phyloP scores from a whole-genome alignment of 2,888 invertebrate genomes.

The Nemurella pictetii region DNA sequence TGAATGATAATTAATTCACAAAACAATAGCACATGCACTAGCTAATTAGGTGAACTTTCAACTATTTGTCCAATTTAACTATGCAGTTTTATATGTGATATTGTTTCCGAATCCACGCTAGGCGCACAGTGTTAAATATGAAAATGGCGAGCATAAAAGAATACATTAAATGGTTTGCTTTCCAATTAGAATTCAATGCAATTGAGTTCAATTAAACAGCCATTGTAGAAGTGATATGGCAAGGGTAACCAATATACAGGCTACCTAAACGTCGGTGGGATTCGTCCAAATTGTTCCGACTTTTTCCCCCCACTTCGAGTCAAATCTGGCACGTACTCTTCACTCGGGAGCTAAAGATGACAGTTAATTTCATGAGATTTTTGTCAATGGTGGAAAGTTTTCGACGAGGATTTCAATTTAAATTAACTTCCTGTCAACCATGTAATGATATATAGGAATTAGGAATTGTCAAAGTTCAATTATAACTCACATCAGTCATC shows the following conservation, averaged over 20 bases:
- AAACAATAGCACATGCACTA: constrained; percentile 9
- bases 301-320: neutral
- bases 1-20: constrained; percentile 41
- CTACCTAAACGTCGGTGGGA: neutral
- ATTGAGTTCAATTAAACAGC: neutral
- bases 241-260: neutral
- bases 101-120: neutral
- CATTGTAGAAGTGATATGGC: neutral
- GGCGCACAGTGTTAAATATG: neutral
- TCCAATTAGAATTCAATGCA: neutral
- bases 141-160: neutral
- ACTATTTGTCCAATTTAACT: neutral
- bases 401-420: constrained; percentile 8
- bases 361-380: neutral
- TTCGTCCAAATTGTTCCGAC: neutral
- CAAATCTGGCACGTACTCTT: neutral
- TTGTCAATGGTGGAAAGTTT: constrained; percentile 13
- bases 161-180: neutral
- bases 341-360: neutral
- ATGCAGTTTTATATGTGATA: neutral
- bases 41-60: neutral
- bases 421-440: constrained; percentile 13
- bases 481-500: constrained; percentile 11
- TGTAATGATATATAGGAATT: constrained; percentile 11
- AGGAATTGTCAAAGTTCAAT: constrained; percentile 16